These are phyloP conservation scores for Heliocidaris tuberculata DNA, from an alignment of 35 echinoderm and acorn worm species.

Conservation along the genomic window DNA sequence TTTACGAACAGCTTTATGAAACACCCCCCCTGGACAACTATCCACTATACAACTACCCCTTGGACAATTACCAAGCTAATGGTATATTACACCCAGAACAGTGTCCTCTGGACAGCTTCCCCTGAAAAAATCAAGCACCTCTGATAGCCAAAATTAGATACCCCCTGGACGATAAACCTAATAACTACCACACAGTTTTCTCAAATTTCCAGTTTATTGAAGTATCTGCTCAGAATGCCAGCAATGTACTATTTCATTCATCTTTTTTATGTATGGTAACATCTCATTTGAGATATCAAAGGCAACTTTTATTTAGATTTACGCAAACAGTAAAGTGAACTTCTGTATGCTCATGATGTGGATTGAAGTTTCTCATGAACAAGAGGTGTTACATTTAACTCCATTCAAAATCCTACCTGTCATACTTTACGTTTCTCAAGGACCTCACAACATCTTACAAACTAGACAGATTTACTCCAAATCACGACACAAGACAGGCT, in stretches of 20 bases:
- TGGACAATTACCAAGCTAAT: not conserved
- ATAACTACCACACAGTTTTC: not conserved
- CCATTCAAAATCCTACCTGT: no score
- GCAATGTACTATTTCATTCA: not conserved
- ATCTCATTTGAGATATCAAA: not conserved
- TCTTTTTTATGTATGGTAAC: not conserved
- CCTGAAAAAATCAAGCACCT: no score
- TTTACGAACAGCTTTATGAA: no score
- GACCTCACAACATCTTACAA: no score
- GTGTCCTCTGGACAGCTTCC: no score
- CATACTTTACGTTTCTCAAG: no score
- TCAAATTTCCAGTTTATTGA: not conserved
- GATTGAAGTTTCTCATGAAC: not conserved
- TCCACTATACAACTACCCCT: not conserved
- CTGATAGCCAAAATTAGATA: no score
- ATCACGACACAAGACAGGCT: not conserved
- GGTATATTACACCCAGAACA: not conserved
- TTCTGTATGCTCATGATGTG: not conserved
- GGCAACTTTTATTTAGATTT: not conserved
- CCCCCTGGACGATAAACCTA: no score
- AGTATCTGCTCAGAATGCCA: not conserved
- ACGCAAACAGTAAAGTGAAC: not conserved
- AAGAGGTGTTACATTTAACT: no score
- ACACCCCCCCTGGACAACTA: not conserved
- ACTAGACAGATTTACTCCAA: no score